phyloP scores from a whole-genome alignment of 1,140 invertebrate genomes.

The Drosophila willistoni region DNA sequence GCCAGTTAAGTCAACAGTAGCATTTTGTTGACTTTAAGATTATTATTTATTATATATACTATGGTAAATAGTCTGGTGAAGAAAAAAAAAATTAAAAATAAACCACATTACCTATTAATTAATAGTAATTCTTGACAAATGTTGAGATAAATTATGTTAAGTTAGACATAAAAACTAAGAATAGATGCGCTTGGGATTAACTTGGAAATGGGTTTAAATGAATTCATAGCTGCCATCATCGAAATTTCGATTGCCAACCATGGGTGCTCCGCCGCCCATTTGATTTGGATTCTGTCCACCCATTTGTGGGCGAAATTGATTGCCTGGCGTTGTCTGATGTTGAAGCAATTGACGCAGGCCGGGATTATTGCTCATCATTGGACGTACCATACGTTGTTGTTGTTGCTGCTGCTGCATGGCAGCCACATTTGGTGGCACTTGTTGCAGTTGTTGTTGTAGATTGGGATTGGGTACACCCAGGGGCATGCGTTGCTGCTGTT shows the following conservation, averaged over 20 bases:
- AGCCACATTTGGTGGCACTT: conserved; percentile 64
- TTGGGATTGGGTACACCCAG: conserved; percentile 67
- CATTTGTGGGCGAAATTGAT: conserved; percentile 80
- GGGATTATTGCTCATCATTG: conserved; percentile 86
- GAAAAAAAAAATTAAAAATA: too few species aligned
- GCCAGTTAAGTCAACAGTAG: conserved; percentile 51
- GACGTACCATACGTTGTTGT: conserved; percentile 86
- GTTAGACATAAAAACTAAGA: conserved; percentile 18
- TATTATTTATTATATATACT: too few species aligned
- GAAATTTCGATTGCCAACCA: conserved; percentile 78
- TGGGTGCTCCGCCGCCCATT: conserved; percentile 74
- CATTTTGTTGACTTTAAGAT: too few species aligned
- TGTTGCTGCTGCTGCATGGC: conserved; percentile 63
- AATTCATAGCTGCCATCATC: conserved; percentile 78
- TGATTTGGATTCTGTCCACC: conserved; percentile 74
- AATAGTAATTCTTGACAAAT: too few species aligned
- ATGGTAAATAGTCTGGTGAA: too few species aligned
- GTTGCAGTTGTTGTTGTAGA: conserved; percentile 71
- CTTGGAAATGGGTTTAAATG: conserved; percentile 55
- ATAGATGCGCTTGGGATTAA: neutral
- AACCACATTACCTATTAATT: too few species aligned
- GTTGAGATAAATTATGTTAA: too few species aligned
- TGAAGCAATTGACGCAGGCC: conserved; percentile 88
- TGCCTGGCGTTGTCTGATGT: conserved; percentile 84
- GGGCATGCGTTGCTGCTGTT: conserved; percentile 52